phyloP scores from a whole-genome alignment of 2,113 vertebrate genomes.

The Egretta garzetta region DNA sequence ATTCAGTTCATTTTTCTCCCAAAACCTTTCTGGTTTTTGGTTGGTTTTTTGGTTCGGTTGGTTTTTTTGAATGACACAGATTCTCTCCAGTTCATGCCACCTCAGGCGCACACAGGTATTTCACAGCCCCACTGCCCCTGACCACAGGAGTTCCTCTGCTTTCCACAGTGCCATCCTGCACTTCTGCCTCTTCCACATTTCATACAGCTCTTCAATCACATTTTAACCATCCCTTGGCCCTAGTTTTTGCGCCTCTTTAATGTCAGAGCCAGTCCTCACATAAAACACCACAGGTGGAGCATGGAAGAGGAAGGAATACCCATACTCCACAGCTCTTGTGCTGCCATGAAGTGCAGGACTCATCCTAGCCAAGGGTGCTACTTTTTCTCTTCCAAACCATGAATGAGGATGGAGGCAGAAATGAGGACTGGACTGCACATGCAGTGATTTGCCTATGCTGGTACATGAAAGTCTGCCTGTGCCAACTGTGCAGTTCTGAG shows the following conservation, averaged over 20 bases:
- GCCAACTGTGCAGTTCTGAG: neutral
- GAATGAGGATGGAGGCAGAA: neutral
- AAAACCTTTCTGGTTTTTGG: fast-evolving
- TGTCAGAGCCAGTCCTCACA: neutral
- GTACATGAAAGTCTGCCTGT: neutral
- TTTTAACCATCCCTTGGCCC: neutral
- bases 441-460: neutral
- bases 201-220: neutral
- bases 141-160: neutral
- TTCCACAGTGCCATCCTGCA: neutral
- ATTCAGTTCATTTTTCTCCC: neutral
- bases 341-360: neutral
- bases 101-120: neutral
- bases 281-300: neutral
- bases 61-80: neutral
- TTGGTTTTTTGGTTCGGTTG: neutral
- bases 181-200: neutral
- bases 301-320: neutral
- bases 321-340: neutral
- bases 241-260: neutral
- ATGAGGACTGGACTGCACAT: neutral
- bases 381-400: neutral
- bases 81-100: neutral
- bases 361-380: neutral
- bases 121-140: neutral